These are phyloP conservation scores for Megalopta genalis DNA, from an alignment of 1,140 invertebrate species.

Conservation along the genomic window DNA sequence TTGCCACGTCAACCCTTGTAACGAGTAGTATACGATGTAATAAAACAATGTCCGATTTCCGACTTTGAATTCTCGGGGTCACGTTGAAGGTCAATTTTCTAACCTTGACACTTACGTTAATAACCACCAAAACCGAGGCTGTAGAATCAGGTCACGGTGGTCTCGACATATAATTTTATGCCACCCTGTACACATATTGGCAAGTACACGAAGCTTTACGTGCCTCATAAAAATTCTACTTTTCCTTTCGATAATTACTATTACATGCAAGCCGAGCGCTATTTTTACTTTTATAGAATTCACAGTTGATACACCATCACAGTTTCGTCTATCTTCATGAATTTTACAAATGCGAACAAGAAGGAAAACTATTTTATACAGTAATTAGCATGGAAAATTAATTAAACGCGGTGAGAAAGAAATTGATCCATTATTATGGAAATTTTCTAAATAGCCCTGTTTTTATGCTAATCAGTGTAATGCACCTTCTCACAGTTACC, in stretches of 20 bases:
- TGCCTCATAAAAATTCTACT: not conserved
- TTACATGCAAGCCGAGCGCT: not conserved
- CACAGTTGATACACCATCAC: too few species aligned
- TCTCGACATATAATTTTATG: too few species aligned
- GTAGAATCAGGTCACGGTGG: too few species aligned
- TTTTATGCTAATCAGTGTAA: slow-evolving; percentile 2
- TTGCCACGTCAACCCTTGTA: too few species aligned
- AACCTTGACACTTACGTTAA: too few species aligned
- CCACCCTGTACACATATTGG: not conserved
- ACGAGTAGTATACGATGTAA: too few species aligned
- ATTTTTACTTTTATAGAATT: not conserved
- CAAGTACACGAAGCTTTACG: not conserved
- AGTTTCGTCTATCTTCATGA: not conserved
- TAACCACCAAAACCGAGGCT: too few species aligned
- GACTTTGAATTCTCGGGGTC: too few species aligned
- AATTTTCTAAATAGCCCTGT: not conserved
- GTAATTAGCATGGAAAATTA: not conserved
- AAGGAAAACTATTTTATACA: not conserved
- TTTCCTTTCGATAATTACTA: not conserved
- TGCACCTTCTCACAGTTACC: not conserved
- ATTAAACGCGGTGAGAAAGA: not conserved
- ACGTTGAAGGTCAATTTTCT: too few species aligned
- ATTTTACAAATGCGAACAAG: too few species aligned
- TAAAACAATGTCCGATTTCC: too few species aligned
- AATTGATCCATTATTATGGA: not conserved